Evolutionary conservation across 2,113 vertebrate species (phyloP).

Genomic region (Daubentonia madagascariensis): DNA sequence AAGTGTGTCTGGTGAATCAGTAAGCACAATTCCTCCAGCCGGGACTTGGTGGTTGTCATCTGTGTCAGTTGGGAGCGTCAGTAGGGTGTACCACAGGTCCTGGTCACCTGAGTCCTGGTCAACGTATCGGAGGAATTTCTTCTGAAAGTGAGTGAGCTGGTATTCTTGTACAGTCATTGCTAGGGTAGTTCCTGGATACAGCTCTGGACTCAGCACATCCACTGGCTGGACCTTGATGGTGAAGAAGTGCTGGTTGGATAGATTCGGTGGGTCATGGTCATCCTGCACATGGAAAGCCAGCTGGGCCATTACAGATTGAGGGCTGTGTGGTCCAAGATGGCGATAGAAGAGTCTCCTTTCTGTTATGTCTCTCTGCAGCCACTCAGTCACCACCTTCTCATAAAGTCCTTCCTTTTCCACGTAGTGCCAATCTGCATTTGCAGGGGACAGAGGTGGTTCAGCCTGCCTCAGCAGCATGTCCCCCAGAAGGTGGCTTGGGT

Average conservation of each 20-base stretch:
- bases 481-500: slow-evolving; percentile 71
- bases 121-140: slow-evolving; percentile 74
- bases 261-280: slow-evolving; percentile 87
- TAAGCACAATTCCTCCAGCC: slow-evolving; percentile 77
- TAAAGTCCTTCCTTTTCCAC: slow-evolving; percentile 84
- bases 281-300: slow-evolving; percentile 87
- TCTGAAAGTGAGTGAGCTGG: slow-evolving; percentile 78
- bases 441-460: slow-evolving; percentile 69
- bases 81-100: slow-evolving; percentile 76
- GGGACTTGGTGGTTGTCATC: slow-evolving; percentile 74
- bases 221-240: slow-evolving; percentile 71
- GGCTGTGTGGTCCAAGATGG: slow-evolving; percentile 82
- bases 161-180: slow-evolving; percentile 80
- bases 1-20: slow-evolving; percentile 57
- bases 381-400: slow-evolving; percentile 88
- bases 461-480: slow-evolving; percentile 84
- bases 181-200: slow-evolving; percentile 77
- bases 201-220: slow-evolving; percentile 73
- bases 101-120: slow-evolving; percentile 79
- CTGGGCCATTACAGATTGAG: slow-evolving; percentile 76
- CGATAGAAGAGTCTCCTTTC: slow-evolving; percentile 88
- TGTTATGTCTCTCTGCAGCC: slow-evolving; percentile 88
- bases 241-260: slow-evolving; percentile 79
- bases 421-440: slow-evolving; percentile 80
- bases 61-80: slow-evolving; percentile 75